Evolutionary conservation across 2,113 vertebrate genomes (phyloP).

Genomic region (Pardalotus punctatus): DNA sequence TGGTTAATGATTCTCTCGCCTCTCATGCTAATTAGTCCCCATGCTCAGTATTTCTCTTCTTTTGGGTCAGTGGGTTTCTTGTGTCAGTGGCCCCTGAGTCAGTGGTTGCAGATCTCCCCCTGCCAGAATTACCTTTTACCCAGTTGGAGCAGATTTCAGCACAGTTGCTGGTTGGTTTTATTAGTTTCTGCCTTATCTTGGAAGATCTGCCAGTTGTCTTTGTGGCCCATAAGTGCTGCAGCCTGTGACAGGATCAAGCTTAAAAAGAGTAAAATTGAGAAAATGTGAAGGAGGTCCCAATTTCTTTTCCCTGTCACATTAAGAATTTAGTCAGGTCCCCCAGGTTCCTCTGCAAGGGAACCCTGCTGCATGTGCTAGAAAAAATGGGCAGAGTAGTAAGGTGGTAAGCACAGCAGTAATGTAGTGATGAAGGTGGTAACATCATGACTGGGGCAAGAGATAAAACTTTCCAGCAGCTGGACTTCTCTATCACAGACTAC

Average conservation of each 20-base stretch:
- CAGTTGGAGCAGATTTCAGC: neutral
- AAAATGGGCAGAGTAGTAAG: neutral
- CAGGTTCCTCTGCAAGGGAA: neutral
- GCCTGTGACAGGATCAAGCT: neutral
- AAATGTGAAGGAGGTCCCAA: neutral
- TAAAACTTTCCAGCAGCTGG: neutral
- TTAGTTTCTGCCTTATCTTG: neutral
- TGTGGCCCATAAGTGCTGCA: neutral
- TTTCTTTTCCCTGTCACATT: neutral
- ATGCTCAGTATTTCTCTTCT: neutral
- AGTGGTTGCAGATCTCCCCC: neutral
- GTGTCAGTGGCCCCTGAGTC: neutral
- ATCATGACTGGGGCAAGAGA: neutral
- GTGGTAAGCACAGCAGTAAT: neutral
- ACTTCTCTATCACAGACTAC: neutral
- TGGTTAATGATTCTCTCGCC: neutral
- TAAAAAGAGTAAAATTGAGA: neutral
- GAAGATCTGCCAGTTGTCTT: neutral
- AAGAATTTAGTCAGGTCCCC: neutral
- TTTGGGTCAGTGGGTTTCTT: neutral
- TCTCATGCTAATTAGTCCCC: neutral
- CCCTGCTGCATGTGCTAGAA: neutral
- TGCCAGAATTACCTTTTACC: neutral
- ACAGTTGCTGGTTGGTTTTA: neutral
- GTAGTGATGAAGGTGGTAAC: neutral